Conservation (phyloP, 2,888 invertebrate genomes). For the Lissonota sp. region DNA sequence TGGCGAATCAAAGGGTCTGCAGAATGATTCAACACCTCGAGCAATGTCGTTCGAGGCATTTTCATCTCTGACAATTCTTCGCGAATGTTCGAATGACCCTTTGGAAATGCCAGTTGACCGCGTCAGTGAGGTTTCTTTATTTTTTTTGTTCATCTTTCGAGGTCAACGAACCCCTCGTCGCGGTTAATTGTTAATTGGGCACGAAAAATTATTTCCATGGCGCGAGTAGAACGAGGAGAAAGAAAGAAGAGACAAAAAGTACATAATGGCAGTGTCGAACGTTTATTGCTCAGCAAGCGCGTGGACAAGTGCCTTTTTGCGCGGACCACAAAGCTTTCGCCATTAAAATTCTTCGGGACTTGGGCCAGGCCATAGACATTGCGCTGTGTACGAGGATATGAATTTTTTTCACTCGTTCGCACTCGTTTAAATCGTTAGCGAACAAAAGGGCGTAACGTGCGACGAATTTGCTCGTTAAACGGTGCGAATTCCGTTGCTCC, state of each 20-base stretch:
- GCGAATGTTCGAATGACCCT: conserved; percentile 7
- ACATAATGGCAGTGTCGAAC: conserved; percentile 25
- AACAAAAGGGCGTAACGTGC: too few species aligned
- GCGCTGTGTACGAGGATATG: background rate
- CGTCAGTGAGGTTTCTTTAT: background rate
- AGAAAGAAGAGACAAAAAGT: background rate
- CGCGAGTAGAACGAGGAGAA: conserved; percentile 4
- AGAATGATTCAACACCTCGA: background rate
- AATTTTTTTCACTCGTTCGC: conserved; percentile 6
- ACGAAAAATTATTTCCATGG: conserved; percentile 27
- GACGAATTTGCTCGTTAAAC: too few species aligned
- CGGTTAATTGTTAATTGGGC: conserved; percentile 48
- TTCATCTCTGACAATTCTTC: too few species aligned
- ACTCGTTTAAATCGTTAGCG: background rate
- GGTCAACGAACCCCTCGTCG: conserved; percentile 38
- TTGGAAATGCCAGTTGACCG: conserved; percentile 34
- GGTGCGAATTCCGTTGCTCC: too few species aligned
- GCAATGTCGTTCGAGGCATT: too few species aligned
- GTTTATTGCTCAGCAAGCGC: conserved; percentile 9
- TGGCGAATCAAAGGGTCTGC: too few species aligned
- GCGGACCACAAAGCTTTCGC: conserved; percentile 30
- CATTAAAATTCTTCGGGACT: conserved; percentile 38
- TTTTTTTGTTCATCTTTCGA: conserved; percentile 11
- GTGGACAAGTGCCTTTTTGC: conserved; percentile 15
- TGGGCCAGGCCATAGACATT: background rate